Evolutionary conservation across 2,888 invertebrate genomes (phyloP).

Genomic region (Octonoba sinensis): DNA sequence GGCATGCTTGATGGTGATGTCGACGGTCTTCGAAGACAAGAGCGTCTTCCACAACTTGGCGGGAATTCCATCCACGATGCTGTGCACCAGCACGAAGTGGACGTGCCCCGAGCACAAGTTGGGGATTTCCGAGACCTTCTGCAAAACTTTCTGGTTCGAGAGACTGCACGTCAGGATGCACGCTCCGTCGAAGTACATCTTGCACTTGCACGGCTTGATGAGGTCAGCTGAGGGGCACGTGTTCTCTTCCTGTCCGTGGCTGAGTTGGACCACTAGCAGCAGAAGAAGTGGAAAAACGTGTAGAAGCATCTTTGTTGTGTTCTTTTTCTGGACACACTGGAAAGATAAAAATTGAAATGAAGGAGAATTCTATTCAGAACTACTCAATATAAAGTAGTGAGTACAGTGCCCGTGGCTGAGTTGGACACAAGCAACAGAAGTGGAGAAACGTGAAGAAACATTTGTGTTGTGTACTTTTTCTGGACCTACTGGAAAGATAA

Average conservation of each 20-base stretch:
- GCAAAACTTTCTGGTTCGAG: slow-evolving; percentile 3
- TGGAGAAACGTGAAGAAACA: too few relatives aligned
- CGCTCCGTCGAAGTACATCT: slow-evolving; percentile 41
- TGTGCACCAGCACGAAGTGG: slow-evolving; percentile 43
- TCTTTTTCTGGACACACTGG: too few relatives aligned
- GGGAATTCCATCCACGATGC: slow-evolving; percentile 36
- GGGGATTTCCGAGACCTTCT: slow-evolving; percentile 35
- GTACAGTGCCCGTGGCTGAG: too few relatives aligned
- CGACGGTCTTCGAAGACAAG: slow-evolving; percentile 49
- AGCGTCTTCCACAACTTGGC: slow-evolving; percentile 41
- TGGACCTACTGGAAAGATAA: too few relatives aligned
- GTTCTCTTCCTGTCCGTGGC: neutral
- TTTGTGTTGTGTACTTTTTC: too few relatives aligned
- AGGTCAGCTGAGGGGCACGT: slow-evolving; percentile 17
- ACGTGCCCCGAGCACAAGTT: slow-evolving; percentile 47
- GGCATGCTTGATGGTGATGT: slow-evolving; percentile 39
- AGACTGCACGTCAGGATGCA: slow-evolving; percentile 45
- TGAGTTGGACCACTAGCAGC: too few relatives aligned
- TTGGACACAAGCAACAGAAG: too few relatives aligned
- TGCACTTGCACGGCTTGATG: slow-evolving; percentile 43
- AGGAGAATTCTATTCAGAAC: too few relatives aligned
- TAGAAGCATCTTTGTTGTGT: too few relatives aligned
- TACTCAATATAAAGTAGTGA: too few relatives aligned
- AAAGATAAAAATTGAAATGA: too few relatives aligned
- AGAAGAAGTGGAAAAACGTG: too few relatives aligned